Evolutionary conservation across 2,797 vertebrate genomes (phyloP), one percentile per base, ranked within the genome.

Genomic region (Gymnoscopelus microlampas): DNA sequence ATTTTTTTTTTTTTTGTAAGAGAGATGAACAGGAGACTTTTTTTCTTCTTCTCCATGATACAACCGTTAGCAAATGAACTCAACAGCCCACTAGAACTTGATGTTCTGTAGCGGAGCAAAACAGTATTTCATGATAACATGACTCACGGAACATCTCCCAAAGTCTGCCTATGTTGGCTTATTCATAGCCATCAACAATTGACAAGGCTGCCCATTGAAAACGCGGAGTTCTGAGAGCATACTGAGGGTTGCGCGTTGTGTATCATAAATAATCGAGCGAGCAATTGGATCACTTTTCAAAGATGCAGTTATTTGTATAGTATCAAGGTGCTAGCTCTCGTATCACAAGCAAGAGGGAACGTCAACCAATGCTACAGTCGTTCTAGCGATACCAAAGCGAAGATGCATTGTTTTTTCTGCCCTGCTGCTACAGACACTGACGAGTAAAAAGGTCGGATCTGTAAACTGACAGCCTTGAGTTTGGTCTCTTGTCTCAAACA

Each of bases 211-310:
- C 60, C 77, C 72, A 75, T 58, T 85, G 80, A 86, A 84, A 71
- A 57, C 67, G 48, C 49, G 0, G 6, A 56, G 70, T 66, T 73
- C 60, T 72, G 55, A 81, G 58, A 82, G 64, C 32, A 68, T 48
- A 84, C 70, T 71, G 79, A 83, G 73, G 79, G 74, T 76, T 84
- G 35, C 5, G 39, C 39, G 29, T 73, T 59, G 68, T 60, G 57
- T 83, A 81, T 68, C 62, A 81, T 86, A 70, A 89, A 89, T 83
- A 68, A 82, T 85, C 78, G 69, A 88, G 66, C 58, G 60, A 24
- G 68, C 63, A 78, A 81, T 80, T 76, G 74, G 60, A 82, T 86
- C 47, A 54, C 70, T 79, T 64, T 73, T 68, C 55, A 82, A 85
- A 83, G 76, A 53, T 29, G n/a, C 55, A 73, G 66, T 29, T 74